Evolutionary conservation across 64 coral and sea anemone genomes (phyloP).

Genomic region (Montipora cactus): DNA sequence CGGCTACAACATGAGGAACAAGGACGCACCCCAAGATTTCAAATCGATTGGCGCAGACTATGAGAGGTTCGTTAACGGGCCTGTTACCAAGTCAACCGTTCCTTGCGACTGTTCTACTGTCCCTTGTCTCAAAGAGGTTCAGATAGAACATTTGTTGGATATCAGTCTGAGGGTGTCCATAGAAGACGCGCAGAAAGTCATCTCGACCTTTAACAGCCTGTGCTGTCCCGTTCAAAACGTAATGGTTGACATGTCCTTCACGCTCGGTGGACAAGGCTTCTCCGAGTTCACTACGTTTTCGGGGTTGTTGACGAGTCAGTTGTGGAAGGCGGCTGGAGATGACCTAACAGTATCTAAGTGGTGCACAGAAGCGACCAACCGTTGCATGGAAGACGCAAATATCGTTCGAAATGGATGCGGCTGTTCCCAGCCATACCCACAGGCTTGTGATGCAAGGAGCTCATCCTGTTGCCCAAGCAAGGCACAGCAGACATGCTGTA

Average conservation of each 20-base stretch:
- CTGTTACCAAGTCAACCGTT: constrained; percentile 40
- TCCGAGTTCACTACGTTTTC: constrained; percentile 73
- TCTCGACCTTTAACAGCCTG: constrained; percentile 61
- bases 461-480: constrained; percentile 65
- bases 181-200: constrained; percentile 64
- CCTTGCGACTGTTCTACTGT: constrained; percentile 73
- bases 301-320: constrained; percentile 35
- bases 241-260: constrained; percentile 94
- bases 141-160: constrained; percentile 66
- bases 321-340: constrained; percentile 82
- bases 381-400: constrained; percentile 75
- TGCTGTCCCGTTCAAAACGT: constrained; percentile 89
- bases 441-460: constrained; percentile 51
- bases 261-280: constrained; percentile 56
- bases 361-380: constrained; percentile 57
- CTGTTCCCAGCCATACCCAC: constrained; percentile 59
- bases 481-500: constrained; percentile 74
- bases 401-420: constrained; percentile 74
- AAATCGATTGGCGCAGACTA: constrained; percentile 77
- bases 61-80: constrained; percentile 77
- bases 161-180: constrained; percentile 72
- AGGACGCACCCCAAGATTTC: constrained; percentile 63
- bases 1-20: constrained; percentile 86
- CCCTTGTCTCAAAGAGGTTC: constrained; percentile 65
- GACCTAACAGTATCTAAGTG: constrained; percentile 82